Percentiles rank a stretch among this genome's conserved stretches.
Conservation (phyloP, 2,113 vertebrate genomes). For the Pluvianellus socialis region DNA sequence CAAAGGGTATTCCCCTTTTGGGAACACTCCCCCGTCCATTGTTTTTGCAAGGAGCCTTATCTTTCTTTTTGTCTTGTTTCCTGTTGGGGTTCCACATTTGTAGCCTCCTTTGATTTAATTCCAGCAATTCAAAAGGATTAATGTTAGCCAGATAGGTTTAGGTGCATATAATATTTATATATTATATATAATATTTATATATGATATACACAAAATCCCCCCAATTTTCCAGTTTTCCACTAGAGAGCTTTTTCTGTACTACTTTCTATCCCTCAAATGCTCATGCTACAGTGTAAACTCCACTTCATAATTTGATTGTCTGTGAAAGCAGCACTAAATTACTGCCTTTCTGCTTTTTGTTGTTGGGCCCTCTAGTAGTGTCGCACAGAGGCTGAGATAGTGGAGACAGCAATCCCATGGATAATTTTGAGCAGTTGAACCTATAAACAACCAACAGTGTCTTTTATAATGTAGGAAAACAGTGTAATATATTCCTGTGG, state of each 20-base stretch:
- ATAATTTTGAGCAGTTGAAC: not conserved
- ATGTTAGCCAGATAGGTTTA: not conserved
- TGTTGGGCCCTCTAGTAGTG: not conserved
- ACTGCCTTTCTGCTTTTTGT: not conserved
- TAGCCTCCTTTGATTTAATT: not conserved
- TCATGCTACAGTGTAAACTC: not conserved
- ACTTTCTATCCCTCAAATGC: not conserved
- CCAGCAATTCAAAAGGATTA: not conserved
- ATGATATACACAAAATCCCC: not conserved
- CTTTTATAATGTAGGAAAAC: not conserved
- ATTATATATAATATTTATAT: not conserved
- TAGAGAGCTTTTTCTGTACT: not conserved
- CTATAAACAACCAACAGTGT: not conserved
- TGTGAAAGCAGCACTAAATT: not conserved
- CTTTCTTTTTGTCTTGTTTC: not conserved
- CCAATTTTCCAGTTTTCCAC: not conserved
- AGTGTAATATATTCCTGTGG: not conserved
- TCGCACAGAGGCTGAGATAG: not conserved
- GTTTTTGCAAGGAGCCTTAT: not conserved
- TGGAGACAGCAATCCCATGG: not conserved
- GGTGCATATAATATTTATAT: not conserved
- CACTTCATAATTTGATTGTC: not conserved
- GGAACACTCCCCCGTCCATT: rapidly evolving
- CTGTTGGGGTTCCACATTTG: not conserved
- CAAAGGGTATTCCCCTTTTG: not conserved